These are phyloP conservation scores for Carollia perspicillata DNA, from an alignment of 2,113 vertebrate genomes.

Conservation along the genomic window DNA sequence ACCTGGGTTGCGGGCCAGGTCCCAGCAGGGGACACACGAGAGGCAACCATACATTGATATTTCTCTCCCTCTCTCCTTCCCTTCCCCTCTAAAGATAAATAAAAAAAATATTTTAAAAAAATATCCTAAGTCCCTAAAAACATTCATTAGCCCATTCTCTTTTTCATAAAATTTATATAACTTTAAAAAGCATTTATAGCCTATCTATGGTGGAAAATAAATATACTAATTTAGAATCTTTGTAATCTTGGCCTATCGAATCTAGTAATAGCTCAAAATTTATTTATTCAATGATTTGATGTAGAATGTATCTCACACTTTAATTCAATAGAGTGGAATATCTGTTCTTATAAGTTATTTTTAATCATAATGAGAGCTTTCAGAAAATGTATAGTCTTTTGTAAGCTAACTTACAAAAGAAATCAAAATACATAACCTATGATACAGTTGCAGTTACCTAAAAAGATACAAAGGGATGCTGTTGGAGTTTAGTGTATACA, in stretches of 20 bases:
- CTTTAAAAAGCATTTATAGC: not conserved
- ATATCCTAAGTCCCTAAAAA: not conserved
- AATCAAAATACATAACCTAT: too few species aligned
- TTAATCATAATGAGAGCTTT: not conserved
- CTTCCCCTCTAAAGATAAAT: too few species aligned
- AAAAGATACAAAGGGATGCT: not conserved
- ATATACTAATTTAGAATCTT: not conserved
- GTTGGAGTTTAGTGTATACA: not conserved
- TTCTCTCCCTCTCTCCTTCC: too few species aligned
- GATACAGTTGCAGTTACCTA: not conserved
- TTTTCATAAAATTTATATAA: not conserved
- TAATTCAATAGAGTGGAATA: not conserved
- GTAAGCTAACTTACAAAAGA: not conserved
- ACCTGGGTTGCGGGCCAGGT: too few species aligned
- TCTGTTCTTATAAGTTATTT: constrained; percentile 20
- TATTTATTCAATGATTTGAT: not conserved
- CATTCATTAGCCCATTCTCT: not conserved
- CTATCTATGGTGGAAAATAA: not conserved
- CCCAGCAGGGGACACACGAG: too few species aligned
- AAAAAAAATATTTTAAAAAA: too few species aligned
- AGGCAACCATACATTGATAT: too few species aligned
- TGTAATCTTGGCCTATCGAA: not conserved
- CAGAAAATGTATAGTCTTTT: not conserved
- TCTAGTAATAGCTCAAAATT: not conserved
- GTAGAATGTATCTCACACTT: not conserved